Percentiles rank a stretch among this genome's conserved stretches.
Evolutionary conservation across 2,888 invertebrate species (phyloP).

Genomic region (Drosophila monieri): DNA sequence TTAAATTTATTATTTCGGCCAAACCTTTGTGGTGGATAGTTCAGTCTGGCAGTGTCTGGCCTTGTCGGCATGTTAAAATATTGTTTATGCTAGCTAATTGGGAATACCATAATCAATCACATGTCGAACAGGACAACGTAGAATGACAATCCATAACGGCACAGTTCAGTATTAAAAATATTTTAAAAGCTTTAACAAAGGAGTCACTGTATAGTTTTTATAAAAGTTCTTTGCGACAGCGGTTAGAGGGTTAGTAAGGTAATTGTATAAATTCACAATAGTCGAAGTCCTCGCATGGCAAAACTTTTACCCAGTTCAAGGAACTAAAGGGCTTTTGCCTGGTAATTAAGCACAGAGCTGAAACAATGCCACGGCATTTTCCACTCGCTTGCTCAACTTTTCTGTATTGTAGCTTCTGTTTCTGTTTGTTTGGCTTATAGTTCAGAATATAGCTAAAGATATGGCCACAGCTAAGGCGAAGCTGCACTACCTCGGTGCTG

Average conservation of each 20-base stretch:
- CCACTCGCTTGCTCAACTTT: constrained; percentile 59
- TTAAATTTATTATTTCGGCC: constrained; percentile 31
- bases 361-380: constrained; percentile 67
- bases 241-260: constrained; percentile 1
- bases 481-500: constrained; percentile 46
- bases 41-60: not conserved
- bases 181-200: not conserved
- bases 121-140: not conserved
- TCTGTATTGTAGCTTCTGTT: constrained; percentile 37
- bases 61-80: constrained; percentile 29
- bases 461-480: constrained; percentile 16
- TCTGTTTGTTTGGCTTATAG: constrained; percentile 65
- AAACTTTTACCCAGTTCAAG: constrained; percentile 47
- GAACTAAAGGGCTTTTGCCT: constrained; percentile 49
- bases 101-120: constrained; percentile 34
- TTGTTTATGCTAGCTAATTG: constrained; percentile 48
- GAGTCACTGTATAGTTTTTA: not conserved
- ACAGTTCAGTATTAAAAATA: not conserved
- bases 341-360: constrained; percentile 66
- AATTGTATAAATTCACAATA: constrained; percentile 28
- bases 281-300: constrained; percentile 23
- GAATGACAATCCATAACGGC: not conserved
- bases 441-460: constrained; percentile 49
- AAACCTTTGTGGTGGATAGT: not conserved
- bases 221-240: not conserved